Evolutionary conservation across 2,113 vertebrate genomes (phyloP).

Genomic region (Oreamnos americanus): DNA sequence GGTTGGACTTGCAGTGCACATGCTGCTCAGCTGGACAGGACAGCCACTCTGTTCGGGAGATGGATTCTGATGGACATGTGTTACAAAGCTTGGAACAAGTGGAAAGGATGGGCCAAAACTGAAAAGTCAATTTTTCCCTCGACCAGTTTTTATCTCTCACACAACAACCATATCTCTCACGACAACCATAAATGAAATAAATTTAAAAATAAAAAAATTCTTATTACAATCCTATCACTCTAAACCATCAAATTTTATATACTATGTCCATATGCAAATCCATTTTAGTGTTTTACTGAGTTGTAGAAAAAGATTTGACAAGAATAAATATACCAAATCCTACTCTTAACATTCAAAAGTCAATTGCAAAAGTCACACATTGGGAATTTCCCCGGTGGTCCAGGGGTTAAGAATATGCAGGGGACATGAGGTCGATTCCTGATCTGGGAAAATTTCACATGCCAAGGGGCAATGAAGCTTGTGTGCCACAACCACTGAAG

Average conservation of each 20-base stretch:
- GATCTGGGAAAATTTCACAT: neutral
- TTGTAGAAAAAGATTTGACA: neutral
- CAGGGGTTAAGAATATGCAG: neutral
- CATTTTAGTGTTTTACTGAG: neutral
- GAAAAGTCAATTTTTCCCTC: neutral
- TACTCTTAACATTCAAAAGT: neutral
- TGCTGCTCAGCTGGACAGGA: neutral
- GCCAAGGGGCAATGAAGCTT: neutral
- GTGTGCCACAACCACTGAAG: neutral
- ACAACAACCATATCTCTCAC: neutral
- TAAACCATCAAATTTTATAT: neutral
- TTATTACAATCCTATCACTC: neutral
- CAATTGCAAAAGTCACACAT: neutral
- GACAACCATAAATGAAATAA: conserved; percentile 16
- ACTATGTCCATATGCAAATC: neutral
- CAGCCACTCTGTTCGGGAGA: neutral
- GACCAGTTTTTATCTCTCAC: neutral
- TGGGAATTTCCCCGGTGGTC: neutral
- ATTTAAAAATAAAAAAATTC: conserved; percentile 24
- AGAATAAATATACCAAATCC: neutral
- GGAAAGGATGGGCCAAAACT: neutral
- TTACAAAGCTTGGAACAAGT: neutral
- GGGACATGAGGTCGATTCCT: neutral
- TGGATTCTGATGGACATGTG: neutral
- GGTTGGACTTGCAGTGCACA: neutral